Conservation (phyloP, 2,888 invertebrate species). For the Drosophila demipolita region DNA sequence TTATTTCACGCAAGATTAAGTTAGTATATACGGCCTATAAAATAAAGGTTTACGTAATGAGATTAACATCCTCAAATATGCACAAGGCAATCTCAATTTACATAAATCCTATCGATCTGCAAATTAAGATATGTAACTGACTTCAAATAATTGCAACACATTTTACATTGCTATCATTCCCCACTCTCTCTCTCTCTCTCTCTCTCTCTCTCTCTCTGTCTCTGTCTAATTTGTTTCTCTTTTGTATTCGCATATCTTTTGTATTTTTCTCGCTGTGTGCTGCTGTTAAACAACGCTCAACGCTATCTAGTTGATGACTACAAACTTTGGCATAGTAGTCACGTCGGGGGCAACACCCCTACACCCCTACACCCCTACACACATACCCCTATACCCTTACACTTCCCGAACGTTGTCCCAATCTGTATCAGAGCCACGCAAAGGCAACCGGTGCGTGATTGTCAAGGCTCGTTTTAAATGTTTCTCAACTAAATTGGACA, state of each 20-base stretch:
- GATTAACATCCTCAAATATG: conserved; percentile 22
- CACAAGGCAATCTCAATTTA: conserved; percentile 5
- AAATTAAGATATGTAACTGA: conserved; percentile 21
- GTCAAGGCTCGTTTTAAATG: conserved; percentile 80
- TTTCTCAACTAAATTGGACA: conserved; percentile 78
- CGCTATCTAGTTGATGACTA: conserved; percentile 77
- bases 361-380: conserved; percentile 23
- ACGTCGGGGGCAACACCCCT: conserved; percentile 53
- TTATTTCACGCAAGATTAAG: not conserved
- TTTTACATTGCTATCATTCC: not conserved
- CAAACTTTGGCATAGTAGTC: conserved; percentile 71
- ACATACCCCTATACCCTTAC: conserved; percentile 16
- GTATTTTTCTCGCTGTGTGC: conserved; percentile 27
- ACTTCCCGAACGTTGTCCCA: conserved; percentile 17
- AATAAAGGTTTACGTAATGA: not conserved
- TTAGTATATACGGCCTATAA: not conserved
- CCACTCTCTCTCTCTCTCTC: not conserved
- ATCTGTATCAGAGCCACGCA: not conserved
- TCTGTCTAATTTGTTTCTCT: not conserved
- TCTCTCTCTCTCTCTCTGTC: not conserved
- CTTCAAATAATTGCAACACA: not conserved
- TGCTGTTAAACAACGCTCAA: conserved; percentile 68
- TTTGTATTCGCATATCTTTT: not conserved
- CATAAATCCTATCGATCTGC: conserved; percentile 29
- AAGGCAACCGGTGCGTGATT: conserved; percentile 64